Evolutionary conservation across 2,888 invertebrate genomes (phyloP), one percentile per base, ranked within the genome.

Genomic region (Thumatha senex): DNA sequence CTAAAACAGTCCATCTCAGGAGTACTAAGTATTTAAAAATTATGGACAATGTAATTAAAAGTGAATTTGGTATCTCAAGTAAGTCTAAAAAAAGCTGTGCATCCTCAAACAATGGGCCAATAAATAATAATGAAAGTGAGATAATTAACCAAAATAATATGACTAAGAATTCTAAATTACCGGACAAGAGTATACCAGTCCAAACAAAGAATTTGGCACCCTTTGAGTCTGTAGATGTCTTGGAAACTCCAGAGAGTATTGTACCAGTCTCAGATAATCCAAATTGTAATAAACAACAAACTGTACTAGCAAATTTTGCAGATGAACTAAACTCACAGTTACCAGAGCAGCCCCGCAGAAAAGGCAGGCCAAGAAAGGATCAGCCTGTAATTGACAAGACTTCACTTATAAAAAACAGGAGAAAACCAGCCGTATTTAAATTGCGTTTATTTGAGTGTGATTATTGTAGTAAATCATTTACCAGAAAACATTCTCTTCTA

Each of bases 401-500:
- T 50, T 12, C 47, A 45, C 34, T 15, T 48, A 5, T 65, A 63
- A 60, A 66, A 14, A 71, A 65, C 52, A 67, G 71, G 54, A 62
- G 11, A 8, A 31, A 31, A 31, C 8, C 8, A 31, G 11, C 10
- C 10, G 71, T 78, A n/a, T 49, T 78, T 44, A 72, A 68, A 39
- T 51, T 77, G 31, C 55, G 69, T 9, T 46, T 71, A 35, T 84
- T 74, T 66, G 72, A 81, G 55, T 96, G 96, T 82, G 92, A 92
- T 48, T 84, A 93, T 51, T 96, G 96, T 71, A 77, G 92, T 2
- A 95, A 94, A 81, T 84, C 84, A 39, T 96, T 95, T 75, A 87
- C 92, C 44, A 93, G 92, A 46, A 93, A 93, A 62, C 93, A 94
- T 56, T 94, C 95, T 69, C 82, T 96, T 53, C 91, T 93, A 40